Conservation (phyloP, 2,888 invertebrate genomes). For the Drosophila suboccidentalis region DNA sequence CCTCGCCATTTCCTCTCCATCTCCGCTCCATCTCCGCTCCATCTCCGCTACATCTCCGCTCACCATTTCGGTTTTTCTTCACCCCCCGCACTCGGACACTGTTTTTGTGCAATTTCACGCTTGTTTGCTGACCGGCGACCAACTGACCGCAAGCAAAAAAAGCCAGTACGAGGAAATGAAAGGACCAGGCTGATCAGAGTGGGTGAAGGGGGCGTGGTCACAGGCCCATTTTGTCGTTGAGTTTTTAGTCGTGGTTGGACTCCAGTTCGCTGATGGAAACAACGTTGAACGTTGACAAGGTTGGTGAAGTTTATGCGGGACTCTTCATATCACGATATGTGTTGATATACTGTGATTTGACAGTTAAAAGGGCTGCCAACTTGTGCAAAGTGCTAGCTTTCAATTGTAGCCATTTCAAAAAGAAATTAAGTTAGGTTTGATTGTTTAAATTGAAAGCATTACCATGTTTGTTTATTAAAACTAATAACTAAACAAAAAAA, state of each 20-base stretch:
- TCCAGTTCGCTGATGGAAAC: constrained; percentile 36
- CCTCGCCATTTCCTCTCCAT: neutral
- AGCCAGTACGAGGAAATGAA: constrained; percentile 5
- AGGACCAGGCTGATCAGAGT: neutral
- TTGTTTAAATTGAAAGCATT: neutral
- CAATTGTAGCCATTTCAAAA: neutral
- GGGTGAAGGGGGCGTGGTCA: neutral
- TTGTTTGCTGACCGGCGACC: constrained; percentile 73
- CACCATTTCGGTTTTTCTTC: neutral
- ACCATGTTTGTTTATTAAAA: neutral
- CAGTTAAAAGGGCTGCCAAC: constrained; percentile 19
- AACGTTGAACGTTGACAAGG: constrained; percentile 46
- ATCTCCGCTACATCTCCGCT: constrained; percentile 5
- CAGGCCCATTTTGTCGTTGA: constrained; percentile 7
- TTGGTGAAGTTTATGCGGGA: constrained; percentile 36
- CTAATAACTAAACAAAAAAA: neutral
- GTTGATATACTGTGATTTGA: constrained; percentile 23
- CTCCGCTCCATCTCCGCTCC: constrained; percentile 5
- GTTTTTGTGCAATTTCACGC: constrained; percentile 77
- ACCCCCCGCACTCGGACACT: constrained; percentile 42
- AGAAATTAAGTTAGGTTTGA: neutral
- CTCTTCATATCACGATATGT: constrained; percentile 30
- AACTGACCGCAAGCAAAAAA: constrained; percentile 70
- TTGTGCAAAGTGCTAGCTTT: constrained; percentile 3
- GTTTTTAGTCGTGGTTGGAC: constrained; percentile 15